These are phyloP conservation scores for Hylia prasina DNA, from an alignment of 2,113 vertebrate species.

Conservation along the genomic window DNA sequence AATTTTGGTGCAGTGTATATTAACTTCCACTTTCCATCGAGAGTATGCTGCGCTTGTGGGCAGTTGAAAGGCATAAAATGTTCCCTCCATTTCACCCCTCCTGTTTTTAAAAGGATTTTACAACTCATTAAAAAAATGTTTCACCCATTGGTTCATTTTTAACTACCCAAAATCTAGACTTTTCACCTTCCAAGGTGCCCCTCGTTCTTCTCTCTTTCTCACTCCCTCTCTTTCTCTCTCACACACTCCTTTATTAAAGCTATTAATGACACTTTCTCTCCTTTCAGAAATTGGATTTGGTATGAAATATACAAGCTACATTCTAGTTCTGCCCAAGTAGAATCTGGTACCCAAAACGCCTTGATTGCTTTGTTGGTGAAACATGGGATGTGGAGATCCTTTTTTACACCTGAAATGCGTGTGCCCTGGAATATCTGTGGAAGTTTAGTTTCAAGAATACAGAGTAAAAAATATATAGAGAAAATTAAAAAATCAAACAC, in stretches of 20 bases:
- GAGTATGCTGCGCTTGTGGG: constrained; percentile 40
- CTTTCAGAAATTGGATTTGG: constrained; percentile 72
- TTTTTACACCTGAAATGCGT: constrained; percentile 53
- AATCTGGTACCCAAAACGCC: constrained; percentile 47
- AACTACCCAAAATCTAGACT: not conserved
- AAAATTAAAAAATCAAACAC: not conserved
- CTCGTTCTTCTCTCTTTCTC: constrained; percentile 32
- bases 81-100: constrained; percentile 14
- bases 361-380: constrained; percentile 70
- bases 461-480: not conserved
- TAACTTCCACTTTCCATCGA: constrained; percentile 57
- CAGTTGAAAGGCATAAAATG: constrained; percentile 43
- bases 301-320: constrained; percentile 69
- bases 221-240: constrained; percentile 21
- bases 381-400: constrained; percentile 55
- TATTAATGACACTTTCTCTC: constrained; percentile 68
- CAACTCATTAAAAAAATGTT: constrained; percentile 15
- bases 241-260: constrained; percentile 70
- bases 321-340: constrained; percentile 69
- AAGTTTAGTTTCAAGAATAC: constrained; percentile 12
- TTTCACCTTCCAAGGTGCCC: constrained; percentile 46
- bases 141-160: not conserved
- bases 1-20: constrained; percentile 48
- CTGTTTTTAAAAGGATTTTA: constrained; percentile 31
- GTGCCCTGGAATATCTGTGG: constrained; percentile 52